These are phyloP conservation scores for Lepus americanus DNA, from an alignment of 2,113 vertebrate genomes.

Conservation along the genomic window DNA sequence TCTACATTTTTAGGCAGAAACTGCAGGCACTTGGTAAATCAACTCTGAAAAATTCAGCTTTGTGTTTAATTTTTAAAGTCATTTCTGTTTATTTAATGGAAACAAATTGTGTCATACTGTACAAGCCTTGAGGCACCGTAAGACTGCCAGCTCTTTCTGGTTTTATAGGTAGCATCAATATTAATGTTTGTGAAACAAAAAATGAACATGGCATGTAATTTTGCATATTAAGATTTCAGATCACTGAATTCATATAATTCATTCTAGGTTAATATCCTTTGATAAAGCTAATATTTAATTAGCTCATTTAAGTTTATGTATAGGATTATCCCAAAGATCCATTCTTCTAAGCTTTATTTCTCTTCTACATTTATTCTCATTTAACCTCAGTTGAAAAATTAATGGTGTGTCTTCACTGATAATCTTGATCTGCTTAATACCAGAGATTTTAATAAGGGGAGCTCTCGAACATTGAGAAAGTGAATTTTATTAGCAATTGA, in stretches of 20 bases:
- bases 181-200: constrained; percentile 79
- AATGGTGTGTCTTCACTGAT: background rate
- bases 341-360: constrained; percentile 55
- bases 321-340: constrained; percentile 43
- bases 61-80: constrained; percentile 86
- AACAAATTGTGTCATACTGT: constrained; percentile 80
- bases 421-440: background rate
- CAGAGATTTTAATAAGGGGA: constrained; percentile 17
- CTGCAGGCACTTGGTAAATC: constrained; percentile 52
- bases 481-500: constrained; percentile 38
- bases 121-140: constrained; percentile 71
- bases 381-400: constrained; percentile 36
- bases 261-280: constrained; percentile 70
- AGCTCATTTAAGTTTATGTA: constrained; percentile 54
- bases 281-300: constrained; percentile 67
- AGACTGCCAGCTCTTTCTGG: constrained; percentile 75
- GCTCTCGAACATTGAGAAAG: background rate
- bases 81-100: constrained; percentile 86
- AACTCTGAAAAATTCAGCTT: constrained; percentile 85
- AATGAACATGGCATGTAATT: constrained; percentile 85
- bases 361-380: constrained; percentile 5
- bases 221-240: constrained; percentile 81
- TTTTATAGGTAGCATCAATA: constrained; percentile 83
- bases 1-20: constrained; percentile 53
- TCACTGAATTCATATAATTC: constrained; percentile 70